Percentiles rank a stretch among this genome's conserved stretches.
These are phyloP conservation scores for Gorsachius goisagi DNA, from an alignment of 2,113 vertebrate genomes.

Conservation along the genomic window DNA sequence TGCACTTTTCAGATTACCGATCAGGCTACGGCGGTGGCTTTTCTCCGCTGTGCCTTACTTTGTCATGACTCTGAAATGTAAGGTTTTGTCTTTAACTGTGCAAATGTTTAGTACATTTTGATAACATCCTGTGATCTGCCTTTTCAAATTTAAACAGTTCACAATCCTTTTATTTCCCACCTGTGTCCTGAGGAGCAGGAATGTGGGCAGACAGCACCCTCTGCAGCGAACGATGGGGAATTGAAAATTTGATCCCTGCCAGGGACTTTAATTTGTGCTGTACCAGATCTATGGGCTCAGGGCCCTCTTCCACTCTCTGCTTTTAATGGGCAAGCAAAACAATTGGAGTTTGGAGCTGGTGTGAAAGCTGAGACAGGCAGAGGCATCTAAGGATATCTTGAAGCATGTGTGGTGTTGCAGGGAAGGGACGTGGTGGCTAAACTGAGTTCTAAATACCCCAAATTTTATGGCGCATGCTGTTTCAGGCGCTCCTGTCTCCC, in stretches of 20 bases:
- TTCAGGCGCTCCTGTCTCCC: background rate
- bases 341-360: background rate
- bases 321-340: background rate
- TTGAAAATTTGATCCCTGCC: background rate
- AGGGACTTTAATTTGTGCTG: background rate
- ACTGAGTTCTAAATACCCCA: background rate
- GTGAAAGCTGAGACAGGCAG: background rate
- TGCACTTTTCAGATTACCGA: background rate
- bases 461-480: background rate
- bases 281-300: background rate
- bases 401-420: background rate
- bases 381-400: background rate
- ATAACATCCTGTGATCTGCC: background rate
- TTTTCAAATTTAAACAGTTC: background rate
- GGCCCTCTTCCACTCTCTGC: background rate
- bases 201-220: slow-evolving; percentile 37
- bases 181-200: background rate
- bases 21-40: background rate
- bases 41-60: background rate
- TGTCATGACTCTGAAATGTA: background rate
- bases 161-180: background rate
- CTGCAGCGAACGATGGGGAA: background rate
- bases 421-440: background rate
- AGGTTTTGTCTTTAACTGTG: background rate
- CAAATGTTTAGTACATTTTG: background rate